Base-by-base conservation (phyloP, 2,113 vertebrate species). In the Cochlearius cochlearius region DNA sequence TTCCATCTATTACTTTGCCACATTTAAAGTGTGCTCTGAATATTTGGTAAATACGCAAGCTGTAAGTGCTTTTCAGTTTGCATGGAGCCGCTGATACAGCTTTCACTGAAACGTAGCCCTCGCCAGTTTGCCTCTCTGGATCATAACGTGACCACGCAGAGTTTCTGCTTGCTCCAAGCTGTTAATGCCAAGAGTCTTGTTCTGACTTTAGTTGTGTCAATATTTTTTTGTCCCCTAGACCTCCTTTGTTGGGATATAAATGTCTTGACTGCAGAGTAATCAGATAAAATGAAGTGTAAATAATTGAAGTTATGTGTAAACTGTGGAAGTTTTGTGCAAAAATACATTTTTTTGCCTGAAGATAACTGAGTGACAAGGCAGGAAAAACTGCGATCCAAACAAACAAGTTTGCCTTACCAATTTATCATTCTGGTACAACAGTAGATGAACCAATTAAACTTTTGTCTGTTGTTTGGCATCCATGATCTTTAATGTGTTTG, bases 401-500 rank as follows among this genome's bases (percentile, higher is more conserved):
- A 92, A 86, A 25, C 38, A 88, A 81, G 23, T 29, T 56, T 89
- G 18, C 18, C 22, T 73, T 74, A n/a, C 63, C 9, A 41, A 34
- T 87, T 87, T 64, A 36, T 66, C 63, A 74, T 95, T 92, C 38
- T 86, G 34, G 23, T 91, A n/a, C 26, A 74, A 39, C 23, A 59
- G 55, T 71, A 80, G 50, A 77, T 86, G 59, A 91, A 81, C 29
- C 59, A 78, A 78, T 87, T 86, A 75, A 88, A 56, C 36, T 60
- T 58, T 14, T 53, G 43, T 59, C 66, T 58, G 18, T 72, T 91
- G 23, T 69, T 90, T 78, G 49, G 36, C 79, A 82, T 68, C 1
- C 3, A 30, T 85, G 76, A 71, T 86, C 66, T 81, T 95, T 79
- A 85, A 72, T 89, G 47, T 86, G 56, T 91, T 92, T 91, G 49